Percentiles rank a stretch among this genome's conserved stretches.
Conservation (phyloP, 2,113 vertebrate species). For the Toxotes chatareus region DNA sequence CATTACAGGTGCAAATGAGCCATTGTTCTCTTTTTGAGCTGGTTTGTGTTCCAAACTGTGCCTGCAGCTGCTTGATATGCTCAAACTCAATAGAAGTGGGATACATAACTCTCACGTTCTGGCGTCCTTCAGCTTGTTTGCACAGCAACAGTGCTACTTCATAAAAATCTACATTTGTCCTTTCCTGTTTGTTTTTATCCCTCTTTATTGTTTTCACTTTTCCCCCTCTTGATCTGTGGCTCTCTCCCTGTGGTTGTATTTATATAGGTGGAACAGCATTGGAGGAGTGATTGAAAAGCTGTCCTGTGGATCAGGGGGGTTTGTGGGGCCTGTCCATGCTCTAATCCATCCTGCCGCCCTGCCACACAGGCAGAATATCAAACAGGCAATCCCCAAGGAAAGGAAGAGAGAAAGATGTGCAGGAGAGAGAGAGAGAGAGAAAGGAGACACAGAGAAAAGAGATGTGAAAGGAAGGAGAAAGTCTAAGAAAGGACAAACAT, state of each 20-base stretch:
- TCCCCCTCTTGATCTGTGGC: constrained; percentile 25
- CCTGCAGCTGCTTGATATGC: constrained; percentile 42
- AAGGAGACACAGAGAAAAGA: constrained; percentile 65
- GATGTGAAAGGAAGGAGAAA: constrained; percentile 29
- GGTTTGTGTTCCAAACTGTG: constrained; percentile 37
- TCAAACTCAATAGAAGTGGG: constrained; percentile 21
- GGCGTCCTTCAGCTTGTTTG: constrained; percentile 55
- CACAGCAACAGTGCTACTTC: constrained; percentile 38
- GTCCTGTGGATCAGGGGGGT: constrained; percentile 85
- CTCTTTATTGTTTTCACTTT: constrained; percentile 52
- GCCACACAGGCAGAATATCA: constrained; percentile 87
- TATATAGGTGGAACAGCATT: constrained; percentile 78
- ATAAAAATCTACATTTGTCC: constrained; percentile 71
- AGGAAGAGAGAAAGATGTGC: constrained; percentile 71
- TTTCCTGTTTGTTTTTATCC: constrained; percentile 71
- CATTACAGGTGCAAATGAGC: constrained; percentile 69
- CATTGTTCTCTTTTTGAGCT: constrained; percentile 60
- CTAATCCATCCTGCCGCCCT: constrained; percentile 88
- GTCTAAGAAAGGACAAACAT: constrained; percentile 49
- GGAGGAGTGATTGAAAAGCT: constrained; percentile 88
- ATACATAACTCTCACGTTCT: constrained; percentile 23
- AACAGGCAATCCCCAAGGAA: constrained; percentile 77
- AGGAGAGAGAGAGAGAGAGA: constrained; percentile 45
- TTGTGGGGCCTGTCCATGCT: constrained; percentile 89
- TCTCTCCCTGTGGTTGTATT: constrained; percentile 69